A percentile compares a stretch with the other conserved stretches of the same genome.
Evolutionary conservation across 2,113 vertebrate species (phyloP).

Genomic region (Embiotoca jacksoni): DNA sequence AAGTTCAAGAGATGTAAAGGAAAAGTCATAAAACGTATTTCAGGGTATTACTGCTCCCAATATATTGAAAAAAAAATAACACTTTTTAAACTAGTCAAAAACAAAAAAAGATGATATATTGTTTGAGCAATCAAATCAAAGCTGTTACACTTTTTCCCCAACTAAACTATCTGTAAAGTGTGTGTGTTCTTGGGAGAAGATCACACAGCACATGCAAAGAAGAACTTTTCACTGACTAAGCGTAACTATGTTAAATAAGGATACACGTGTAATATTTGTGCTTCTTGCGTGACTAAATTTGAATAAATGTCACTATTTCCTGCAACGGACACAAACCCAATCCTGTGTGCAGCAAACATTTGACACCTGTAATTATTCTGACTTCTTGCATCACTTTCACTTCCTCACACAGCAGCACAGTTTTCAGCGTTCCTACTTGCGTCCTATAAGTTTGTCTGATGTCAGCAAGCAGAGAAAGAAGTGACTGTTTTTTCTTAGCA

Average conservation of each 20-base stretch:
- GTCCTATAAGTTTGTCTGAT: background rate
- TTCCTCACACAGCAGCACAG: background rate
- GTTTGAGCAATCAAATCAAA: too few species aligned
- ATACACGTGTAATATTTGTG: background rate
- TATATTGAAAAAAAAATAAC: too few species aligned
- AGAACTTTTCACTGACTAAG: background rate
- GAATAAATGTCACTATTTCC: background rate
- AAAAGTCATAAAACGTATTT: too few species aligned
- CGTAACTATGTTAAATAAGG: background rate
- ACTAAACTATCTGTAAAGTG: background rate
- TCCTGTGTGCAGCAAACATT: constrained; percentile 4
- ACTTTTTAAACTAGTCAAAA: too few species aligned
- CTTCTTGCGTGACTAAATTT: background rate
- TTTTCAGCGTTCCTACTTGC: background rate
- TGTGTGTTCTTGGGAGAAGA: background rate
- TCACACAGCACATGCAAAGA: background rate
- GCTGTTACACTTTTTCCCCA: too few species aligned
- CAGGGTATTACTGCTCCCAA: too few species aligned
- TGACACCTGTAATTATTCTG: constrained; percentile 19
- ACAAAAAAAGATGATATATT: too few species aligned
- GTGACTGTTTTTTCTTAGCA: background rate
- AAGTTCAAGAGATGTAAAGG: too few species aligned
- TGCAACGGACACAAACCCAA: background rate
- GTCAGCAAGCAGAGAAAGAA: background rate
- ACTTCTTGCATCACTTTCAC: background rate